Percentiles rank a stretch among this genome's conserved stretches.
These are phyloP conservation scores for Paraplagusia blochii DNA, from an alignment of 2,113 vertebrate genomes.

Conservation along the genomic window DNA sequence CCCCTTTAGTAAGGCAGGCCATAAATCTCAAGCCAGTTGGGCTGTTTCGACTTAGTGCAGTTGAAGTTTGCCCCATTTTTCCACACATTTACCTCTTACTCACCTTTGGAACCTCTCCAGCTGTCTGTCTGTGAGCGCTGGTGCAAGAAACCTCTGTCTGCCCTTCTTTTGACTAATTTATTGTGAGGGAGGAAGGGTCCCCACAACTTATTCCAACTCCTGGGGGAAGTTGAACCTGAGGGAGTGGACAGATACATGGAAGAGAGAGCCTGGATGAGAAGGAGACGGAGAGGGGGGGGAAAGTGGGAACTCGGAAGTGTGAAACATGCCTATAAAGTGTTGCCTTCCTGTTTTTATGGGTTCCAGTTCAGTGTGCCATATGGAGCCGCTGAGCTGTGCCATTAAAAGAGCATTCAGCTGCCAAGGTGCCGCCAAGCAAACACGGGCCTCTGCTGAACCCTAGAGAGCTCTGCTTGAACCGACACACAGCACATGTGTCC, in stretches of 20 bases:
- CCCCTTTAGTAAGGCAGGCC: slow-evolving; percentile 44
- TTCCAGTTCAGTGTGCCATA: slow-evolving; percentile 62
- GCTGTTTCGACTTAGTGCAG: slow-evolving; percentile 38
- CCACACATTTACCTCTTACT: slow-evolving; percentile 55
- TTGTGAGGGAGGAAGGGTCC: slow-evolving; percentile 14
- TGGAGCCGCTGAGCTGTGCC: slow-evolving; percentile 67
- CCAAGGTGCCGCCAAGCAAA: slow-evolving; percentile 60
- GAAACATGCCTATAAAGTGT: slow-evolving; percentile 78
- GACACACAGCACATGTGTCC: slow-evolving; percentile 72
- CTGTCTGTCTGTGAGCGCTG: slow-evolving; percentile 43
- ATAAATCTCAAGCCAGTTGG: slow-evolving; percentile 58
- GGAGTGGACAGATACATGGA: slow-evolving; percentile 17
- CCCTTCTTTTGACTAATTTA: slow-evolving; percentile 44
- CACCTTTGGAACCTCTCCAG: slow-evolving; percentile 57
- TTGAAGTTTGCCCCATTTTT: slow-evolving; percentile 48
- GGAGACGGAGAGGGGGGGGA: slow-evolving; percentile 41
- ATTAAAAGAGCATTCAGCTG: slow-evolving; percentile 68
- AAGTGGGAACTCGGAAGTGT: slow-evolving; percentile 73
- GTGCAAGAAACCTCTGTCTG: slow-evolving; percentile 57
- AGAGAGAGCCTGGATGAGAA: slow-evolving; percentile 19
- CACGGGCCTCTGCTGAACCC: slow-evolving; percentile 60
- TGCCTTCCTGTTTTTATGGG: slow-evolving; percentile 64
- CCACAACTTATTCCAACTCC: slow-evolving; percentile 39
- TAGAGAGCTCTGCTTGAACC: slow-evolving; percentile 52
- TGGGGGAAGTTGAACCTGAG: slow-evolving; percentile 40